Base-by-base conservation (phyloP, 1,140 invertebrate genomes). In the Drosophila rufa region DNA sequence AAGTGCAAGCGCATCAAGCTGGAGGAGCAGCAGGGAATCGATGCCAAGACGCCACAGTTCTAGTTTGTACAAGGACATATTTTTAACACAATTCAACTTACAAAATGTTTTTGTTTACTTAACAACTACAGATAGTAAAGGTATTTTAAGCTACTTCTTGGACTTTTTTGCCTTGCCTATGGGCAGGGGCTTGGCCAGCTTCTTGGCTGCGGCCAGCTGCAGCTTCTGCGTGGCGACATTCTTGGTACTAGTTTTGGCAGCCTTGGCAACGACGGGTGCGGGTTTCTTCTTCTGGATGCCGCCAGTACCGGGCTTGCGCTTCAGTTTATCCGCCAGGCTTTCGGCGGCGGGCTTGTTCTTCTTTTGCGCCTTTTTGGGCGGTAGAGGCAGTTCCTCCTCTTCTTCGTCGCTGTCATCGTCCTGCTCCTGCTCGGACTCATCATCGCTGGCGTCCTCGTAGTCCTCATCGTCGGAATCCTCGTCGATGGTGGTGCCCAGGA, bases 1-100 rank as follows among this genome's bases (percentile, higher is more conserved):
- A 98, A 98, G 82, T 97, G 96, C 95, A 98, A 97, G 91, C 93
- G 97, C 69, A 96, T 96, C 0, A 97, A 97, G 92, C 94, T 95
- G 19, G 94, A 92, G 64, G 25, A 70, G 8, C n/a, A 33, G 4
- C 42, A 69, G 22, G 46, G 19, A 33, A 22, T 25, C 7, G 19
- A 33, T 14, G 27, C 40, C 42, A 79, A 73, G 38, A 48, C 74
- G 36, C 14, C 53, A 27, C 36, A 47, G 4, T 42, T 55, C 43
- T 67, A 76, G 68, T 57, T 67, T 68, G 40, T 78, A 70, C 48
- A 71, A 11, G 30, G 40, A 66, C 62, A 62, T 65, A 64, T 51
- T 59, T 61, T 65, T 43, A 75, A 70, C 43, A 55, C 38, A 59
- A 75, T 45, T 61, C 59, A 59, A 71, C 80, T 70, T 80, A 87